Conservation (phyloP, 2,797 vertebrate species). For the Morelia viridis region DNA sequence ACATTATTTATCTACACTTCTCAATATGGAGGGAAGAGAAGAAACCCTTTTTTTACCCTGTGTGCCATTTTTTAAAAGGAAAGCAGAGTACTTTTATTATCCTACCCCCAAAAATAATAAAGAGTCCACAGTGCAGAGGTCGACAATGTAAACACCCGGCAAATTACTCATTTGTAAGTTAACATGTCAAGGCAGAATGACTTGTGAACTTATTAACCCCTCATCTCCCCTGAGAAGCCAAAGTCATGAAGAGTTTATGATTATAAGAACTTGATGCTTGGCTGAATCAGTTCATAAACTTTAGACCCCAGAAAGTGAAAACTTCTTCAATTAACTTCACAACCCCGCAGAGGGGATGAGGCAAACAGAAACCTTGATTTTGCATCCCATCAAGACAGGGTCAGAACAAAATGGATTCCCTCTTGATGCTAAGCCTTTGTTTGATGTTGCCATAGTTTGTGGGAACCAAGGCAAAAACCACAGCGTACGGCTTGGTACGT, state of each 20-base stretch:
- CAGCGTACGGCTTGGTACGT: too few relatives aligned
- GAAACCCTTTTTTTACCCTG: not conserved
- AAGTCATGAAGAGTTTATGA: conserved; percentile 17
- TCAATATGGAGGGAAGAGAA: not conserved
- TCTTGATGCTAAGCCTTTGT: not conserved
- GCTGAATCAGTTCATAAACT: not conserved
- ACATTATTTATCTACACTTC: not conserved
- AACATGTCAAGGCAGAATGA: not conserved
- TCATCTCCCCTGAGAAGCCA: conserved; percentile 8
- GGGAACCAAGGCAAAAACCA: not conserved
- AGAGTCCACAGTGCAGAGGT: not conserved
- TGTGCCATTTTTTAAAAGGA: not conserved
- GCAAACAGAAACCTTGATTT: not conserved
- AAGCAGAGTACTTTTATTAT: not conserved
- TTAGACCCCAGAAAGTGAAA: not conserved
- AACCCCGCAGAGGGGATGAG: not conserved
- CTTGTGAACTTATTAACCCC: conserved; percentile 6
- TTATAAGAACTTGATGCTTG: conserved; percentile 17
- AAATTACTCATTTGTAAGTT: not conserved
- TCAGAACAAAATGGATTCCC: not conserved
- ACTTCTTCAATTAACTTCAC: not conserved
- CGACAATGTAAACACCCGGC: conserved; percentile 3
- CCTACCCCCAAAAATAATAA: conserved; percentile 1
- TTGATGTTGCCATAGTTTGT: not conserved
- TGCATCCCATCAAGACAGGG: not conserved